Evolutionary conservation across 2,888 invertebrate species (phyloP).

Genomic region (Shargacucullia verbasci): DNA sequence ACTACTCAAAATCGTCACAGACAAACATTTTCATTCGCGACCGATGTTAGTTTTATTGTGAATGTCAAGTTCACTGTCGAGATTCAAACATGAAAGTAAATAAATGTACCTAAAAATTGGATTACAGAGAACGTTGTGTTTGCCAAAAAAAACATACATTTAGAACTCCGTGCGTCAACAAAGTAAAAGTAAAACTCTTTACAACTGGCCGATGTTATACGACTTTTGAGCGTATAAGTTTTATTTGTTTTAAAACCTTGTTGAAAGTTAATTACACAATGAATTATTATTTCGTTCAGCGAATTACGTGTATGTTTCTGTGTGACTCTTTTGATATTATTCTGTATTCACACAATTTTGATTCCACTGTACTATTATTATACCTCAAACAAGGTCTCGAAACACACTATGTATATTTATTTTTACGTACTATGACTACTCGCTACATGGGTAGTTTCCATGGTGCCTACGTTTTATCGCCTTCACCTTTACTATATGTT

Average conservation of each 20-base stretch:
- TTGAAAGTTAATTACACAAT: constrained; percentile 45
- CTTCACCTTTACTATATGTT: constrained; percentile 36
- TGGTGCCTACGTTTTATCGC: constrained; percentile 17
- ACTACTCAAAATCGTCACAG: constrained; percentile 5
- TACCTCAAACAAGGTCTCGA: neutral
- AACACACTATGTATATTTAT: too few species aligned
- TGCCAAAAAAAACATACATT: constrained; percentile 59
- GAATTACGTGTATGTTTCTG: constrained; percentile 3
- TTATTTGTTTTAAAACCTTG: constrained; percentile 44
- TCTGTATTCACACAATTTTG: neutral
- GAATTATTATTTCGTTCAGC: constrained; percentile 25
- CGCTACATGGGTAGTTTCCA: constrained; percentile 2
- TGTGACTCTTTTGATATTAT: constrained; percentile 1
- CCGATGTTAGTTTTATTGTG: constrained; percentile 17
- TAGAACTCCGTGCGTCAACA: constrained; percentile 61
- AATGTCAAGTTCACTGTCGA: constrained; percentile 33
- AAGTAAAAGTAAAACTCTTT: constrained; percentile 56
- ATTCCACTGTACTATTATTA: constrained; percentile 5
- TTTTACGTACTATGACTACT: neutral
- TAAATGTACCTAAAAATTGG: constrained; percentile 35
- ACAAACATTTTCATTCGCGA: constrained; percentile 3
- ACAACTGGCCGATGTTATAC: constrained; percentile 43
- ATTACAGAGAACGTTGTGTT: constrained; percentile 40
- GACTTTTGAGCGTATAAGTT: constrained; percentile 40
- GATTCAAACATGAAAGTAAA: constrained; percentile 41